A percentile compares a stretch with the other conserved stretches of the same genome.
Conservation (phyloP, 2,113 vertebrate genomes). For the Nipponia nippon region DNA sequence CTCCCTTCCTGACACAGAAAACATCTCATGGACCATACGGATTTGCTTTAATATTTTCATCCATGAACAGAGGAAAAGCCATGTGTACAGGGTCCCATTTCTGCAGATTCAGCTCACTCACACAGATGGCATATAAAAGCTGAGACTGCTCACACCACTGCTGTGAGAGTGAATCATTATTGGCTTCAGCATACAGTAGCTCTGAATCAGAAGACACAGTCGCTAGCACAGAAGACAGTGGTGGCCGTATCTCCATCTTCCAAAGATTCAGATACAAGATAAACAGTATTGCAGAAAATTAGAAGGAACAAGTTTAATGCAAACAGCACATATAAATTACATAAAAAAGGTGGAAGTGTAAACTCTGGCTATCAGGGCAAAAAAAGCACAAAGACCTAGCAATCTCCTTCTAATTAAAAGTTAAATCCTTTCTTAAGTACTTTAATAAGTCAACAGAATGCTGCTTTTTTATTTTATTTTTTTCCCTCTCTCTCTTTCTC, state of each 20-base stretch:
- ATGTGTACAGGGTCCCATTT: conserved; percentile 21
- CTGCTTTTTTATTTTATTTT: background rate
- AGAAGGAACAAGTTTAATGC: background rate
- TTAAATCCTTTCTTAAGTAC: background rate
- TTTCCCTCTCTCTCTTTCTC: background rate
- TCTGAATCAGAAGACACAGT: conserved; percentile 12
- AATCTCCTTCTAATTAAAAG: background rate
- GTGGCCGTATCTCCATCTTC: background rate
- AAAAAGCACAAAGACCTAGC: background rate
- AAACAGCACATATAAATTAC: background rate
- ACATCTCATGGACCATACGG: conserved; percentile 32
- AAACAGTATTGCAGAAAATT: background rate
- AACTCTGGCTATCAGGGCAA: background rate
- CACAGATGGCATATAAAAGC: conserved; percentile 59
- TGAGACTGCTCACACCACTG: conserved; percentile 58
- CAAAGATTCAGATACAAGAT: background rate
- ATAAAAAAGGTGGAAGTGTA: background rate
- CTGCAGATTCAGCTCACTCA: conserved; percentile 55
- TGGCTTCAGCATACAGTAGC: background rate
- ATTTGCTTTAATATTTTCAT: conserved; percentile 51
- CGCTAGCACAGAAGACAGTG: background rate
- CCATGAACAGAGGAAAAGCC: conserved; percentile 40
- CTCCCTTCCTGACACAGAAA: conserved; percentile 43
- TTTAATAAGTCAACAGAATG: background rate
- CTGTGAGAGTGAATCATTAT: conserved; percentile 60